Conservation (phyloP, 2,888 invertebrate species). For the Meloe dianella region DNA sequence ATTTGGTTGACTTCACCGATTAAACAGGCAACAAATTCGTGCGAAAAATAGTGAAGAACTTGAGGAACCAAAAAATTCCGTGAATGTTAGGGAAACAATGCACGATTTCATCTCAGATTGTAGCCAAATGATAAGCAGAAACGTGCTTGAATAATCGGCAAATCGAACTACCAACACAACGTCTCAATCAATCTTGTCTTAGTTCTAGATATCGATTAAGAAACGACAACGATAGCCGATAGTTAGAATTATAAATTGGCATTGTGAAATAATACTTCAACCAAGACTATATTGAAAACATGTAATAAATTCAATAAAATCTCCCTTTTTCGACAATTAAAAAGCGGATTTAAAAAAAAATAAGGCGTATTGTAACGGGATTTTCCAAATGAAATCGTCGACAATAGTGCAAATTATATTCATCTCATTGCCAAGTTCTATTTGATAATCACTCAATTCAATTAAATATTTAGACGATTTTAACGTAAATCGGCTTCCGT, state of each 20-base stretch:
- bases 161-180: not conserved
- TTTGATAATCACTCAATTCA: not conserved
- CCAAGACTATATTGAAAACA: not conserved
- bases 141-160: not conserved
- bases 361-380: slow-evolving; percentile 14
- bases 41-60: too few species aligned
- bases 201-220: not conserved
- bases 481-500: too few species aligned
- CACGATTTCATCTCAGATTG: not conserved
- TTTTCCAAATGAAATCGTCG: slow-evolving; percentile 18
- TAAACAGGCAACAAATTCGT: too few species aligned
- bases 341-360: not conserved
- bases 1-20: too few species aligned
- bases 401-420: slow-evolving; percentile 25
- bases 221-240: not conserved
- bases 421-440: slow-evolving; percentile 20
- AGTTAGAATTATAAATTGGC: not conserved
- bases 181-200: slow-evolving; percentile 3
- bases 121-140: not conserved
- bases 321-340: not conserved
- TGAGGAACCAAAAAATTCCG: too few species aligned
- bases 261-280: not conserved
- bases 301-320: too few species aligned
- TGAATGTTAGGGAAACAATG: not conserved
- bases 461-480: not conserved